These are phyloP conservation scores for Drosophila borealis DNA, from an alignment of 2,888 invertebrate genomes.

Conservation along the genomic window DNA sequence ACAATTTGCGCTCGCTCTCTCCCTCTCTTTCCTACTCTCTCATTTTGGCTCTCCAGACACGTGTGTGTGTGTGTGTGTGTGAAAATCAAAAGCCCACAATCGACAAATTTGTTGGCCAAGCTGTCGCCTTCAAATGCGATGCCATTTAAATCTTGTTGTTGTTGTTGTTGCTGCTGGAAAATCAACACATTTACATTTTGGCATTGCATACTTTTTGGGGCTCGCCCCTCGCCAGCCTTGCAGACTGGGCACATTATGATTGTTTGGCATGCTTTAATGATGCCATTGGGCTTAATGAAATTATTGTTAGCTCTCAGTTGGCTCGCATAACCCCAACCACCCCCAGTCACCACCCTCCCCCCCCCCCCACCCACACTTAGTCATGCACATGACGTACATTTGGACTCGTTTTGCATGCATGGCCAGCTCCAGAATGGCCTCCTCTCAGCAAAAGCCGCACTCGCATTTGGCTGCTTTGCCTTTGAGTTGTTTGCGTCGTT, in stretches of 20 bases:
- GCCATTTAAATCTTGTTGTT: conserved; percentile 48
- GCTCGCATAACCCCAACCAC: neutral
- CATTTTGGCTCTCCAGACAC: neutral
- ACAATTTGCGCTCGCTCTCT: conserved; percentile 35
- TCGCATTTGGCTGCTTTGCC: too few species aligned
- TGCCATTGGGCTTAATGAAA: conserved; percentile 81
- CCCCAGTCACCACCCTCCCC: neutral
- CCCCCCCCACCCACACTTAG: neutral
- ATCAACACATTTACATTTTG: conserved; percentile 62
- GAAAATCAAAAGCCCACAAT: conserved; percentile 37
- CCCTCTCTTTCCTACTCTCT: conserved; percentile 3
- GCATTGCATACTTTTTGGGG: conserved; percentile 56
- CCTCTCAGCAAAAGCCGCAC: conserved; percentile 8
- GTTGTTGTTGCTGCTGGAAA: conserved; percentile 26
- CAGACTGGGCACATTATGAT: conserved; percentile 66
- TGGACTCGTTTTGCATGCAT: conserved; percentile 53
- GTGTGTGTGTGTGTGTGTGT: conserved; percentile 9
- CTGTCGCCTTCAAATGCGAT: conserved; percentile 59
- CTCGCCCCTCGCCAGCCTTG: neutral
- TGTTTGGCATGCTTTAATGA: conserved; percentile 79
- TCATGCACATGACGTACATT: conserved; percentile 66
- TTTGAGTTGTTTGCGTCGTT: conserved; percentile 3
- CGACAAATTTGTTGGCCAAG: conserved; percentile 53
- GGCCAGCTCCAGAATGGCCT: conserved; percentile 35
- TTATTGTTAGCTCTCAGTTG: conserved; percentile 66